Evolutionary conservation across 2,113 vertebrate genomes (phyloP).

Genomic region (Irena cyanogastra): DNA sequence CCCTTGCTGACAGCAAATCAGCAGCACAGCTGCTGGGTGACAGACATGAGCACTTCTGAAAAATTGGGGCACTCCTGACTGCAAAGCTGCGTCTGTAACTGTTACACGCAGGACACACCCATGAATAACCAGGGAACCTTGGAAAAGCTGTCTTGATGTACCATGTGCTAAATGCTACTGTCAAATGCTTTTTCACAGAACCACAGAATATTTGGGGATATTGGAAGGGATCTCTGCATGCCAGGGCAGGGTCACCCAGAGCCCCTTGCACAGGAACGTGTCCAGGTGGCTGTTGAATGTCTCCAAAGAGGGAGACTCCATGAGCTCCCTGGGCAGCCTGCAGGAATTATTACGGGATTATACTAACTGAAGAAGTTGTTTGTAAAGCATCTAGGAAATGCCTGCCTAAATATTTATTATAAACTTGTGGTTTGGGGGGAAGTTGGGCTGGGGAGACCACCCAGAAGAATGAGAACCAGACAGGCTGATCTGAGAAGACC

Average conservation of each 20-base stretch:
- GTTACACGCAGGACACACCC: not conserved
- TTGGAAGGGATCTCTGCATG: not conserved
- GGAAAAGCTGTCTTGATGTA: not conserved
- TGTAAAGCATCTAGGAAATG: not conserved
- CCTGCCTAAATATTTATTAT: not conserved
- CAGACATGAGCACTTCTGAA: not conserved
- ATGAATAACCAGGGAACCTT: not conserved
- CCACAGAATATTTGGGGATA: not conserved
- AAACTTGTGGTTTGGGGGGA: not conserved
- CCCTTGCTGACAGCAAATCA: not conserved
- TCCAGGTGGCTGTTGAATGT: not conserved
- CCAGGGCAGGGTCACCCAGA: not conserved
- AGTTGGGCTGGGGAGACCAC: not conserved
- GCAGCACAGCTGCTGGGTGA: not conserved
- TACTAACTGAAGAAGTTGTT: not conserved
- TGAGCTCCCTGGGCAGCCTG: not conserved
- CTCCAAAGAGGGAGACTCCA: not conserved
- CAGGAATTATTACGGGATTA: not conserved
- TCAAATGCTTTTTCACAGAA: not conserved
- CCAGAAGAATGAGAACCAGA: not conserved
- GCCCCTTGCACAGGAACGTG: not conserved
- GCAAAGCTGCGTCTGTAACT: not conserved
- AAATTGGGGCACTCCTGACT: not conserved
- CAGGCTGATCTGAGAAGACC: not conserved
- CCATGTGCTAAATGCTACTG: not conserved